These are phyloP conservation scores for Drosophila ananassae DNA, from an alignment of 1,140 invertebrate genomes.

Conservation along the genomic window DNA sequence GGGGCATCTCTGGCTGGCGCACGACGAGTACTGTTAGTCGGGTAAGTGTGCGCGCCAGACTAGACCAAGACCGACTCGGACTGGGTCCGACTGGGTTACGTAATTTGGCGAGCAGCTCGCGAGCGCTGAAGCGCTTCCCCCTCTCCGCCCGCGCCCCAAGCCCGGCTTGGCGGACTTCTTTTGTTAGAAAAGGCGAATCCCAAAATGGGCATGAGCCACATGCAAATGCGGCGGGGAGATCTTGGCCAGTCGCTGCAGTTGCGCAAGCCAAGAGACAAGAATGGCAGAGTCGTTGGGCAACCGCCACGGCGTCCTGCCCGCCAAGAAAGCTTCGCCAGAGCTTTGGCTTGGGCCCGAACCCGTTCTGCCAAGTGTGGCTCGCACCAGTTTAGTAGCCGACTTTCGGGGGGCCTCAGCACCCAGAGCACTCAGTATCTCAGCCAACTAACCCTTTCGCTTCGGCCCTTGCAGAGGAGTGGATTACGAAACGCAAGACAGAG, in stretches of 20 bases:
- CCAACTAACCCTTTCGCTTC: neutral
- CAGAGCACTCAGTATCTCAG: conserved; percentile 6
- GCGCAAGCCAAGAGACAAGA: conserved; percentile 1
- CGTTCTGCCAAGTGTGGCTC: neutral
- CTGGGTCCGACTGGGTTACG: conserved; percentile 47
- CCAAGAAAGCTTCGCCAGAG: conserved; percentile 23
- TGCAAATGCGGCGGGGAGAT: conserved; percentile 39
- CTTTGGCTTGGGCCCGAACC: conserved; percentile 35
- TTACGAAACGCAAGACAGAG: conserved; percentile 94
- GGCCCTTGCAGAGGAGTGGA: conserved; percentile 92
- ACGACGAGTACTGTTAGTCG: conserved; percentile 37
- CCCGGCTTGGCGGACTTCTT: conserved; percentile 14
- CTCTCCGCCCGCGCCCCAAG: neutral
- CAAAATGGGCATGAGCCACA: conserved; percentile 56
- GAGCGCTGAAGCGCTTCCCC: conserved; percentile 67
- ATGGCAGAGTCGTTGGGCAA: conserved; percentile 15
- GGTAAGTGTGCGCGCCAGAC: conserved; percentile 10
- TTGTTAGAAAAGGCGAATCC: conserved; percentile 53
- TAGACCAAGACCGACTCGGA: conserved; percentile 12
- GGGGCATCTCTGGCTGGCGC: conserved; percentile 16
- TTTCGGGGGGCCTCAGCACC: conserved; percentile 25
- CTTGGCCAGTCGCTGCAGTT: conserved; percentile 26
- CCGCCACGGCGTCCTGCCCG: conserved; percentile 22
- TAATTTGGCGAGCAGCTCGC: conserved; percentile 58
- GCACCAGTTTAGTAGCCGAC: conserved; percentile 19